Base-by-base conservation (phyloP, 2,113 vertebrate species). In the Numenius arquata region DNA sequence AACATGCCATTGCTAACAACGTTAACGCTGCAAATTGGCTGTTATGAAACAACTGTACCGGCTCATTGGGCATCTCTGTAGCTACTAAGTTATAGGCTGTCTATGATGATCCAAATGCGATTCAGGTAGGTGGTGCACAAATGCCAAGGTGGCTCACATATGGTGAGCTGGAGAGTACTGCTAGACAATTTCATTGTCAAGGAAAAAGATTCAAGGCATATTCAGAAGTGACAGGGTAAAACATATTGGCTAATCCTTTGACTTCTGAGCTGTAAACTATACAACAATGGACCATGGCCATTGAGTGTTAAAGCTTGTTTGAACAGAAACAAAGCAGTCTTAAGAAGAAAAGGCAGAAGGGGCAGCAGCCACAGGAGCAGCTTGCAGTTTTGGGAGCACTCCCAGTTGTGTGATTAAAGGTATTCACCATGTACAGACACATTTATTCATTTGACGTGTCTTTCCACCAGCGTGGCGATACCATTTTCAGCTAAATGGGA, bases 141-240 rank as follows among this genome's bases (percentile, higher is more conserved):
- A n/a, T 23, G 34, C 25, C 29, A 70, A 70, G 9, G 36, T 34
- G 53, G 16, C 14, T 91, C 9, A n/a, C n/a, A 32, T 6, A 14
- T 0, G 0, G 30, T 45, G 40, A 67, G 27, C 19, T 58, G 61
- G 15, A 89, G 34, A 4, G 1, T 11, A 48, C 12, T 2, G 3
- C 19, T 20, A 40, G 63, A 66, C 15, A 92, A 48, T 80, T n/a
- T 1, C 0, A 19, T 48, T 56, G 21, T 27, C 34, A 70, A 43
- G 40, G 45, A 43, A 63, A 79, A 83, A 61, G 17, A 29, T 25
- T 85, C 48, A 65, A 79, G 53, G 34, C 23, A 76, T 21, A 52
- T 34, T 68, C 2, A 6, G 8, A 87, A 74, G 38, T 50, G 65
- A 38, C 48, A 74, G 27, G 9, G 38, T 38, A 43, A 79, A 87